Percentiles rank a stretch among this genome's conserved stretches.
phyloP scores from a whole-genome alignment of 2,113 vertebrate species.

The pig (Sus scrofa) region DNA sequence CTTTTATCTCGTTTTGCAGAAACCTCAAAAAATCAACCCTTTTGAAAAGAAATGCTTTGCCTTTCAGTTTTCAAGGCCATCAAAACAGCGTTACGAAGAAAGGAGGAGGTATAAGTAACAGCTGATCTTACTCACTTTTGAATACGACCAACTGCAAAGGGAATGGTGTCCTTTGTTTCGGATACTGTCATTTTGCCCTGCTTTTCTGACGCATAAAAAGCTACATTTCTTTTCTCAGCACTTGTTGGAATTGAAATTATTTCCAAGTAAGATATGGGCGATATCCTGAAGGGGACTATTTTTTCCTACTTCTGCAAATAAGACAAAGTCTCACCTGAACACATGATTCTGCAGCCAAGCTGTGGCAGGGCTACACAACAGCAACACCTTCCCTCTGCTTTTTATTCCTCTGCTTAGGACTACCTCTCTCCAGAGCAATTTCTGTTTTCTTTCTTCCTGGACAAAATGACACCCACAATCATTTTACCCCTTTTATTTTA shows the following conservation, averaged over 20 bases:
- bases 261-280: constrained; percentile 41
- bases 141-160: constrained; percentile 76
- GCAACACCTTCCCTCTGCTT: constrained; percentile 13
- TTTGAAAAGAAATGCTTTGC: constrained; percentile 72
- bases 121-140: constrained; percentile 64
- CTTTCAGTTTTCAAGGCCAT: constrained; percentile 65
- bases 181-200: constrained; percentile 49
- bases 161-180: constrained; percentile 63
- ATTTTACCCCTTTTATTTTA: neutral
- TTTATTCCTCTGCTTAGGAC: neutral
- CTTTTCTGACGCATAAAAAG: neutral
- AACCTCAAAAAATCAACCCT: constrained; percentile 72
- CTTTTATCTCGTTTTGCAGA: constrained; percentile 84
- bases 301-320: neutral
- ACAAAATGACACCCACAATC: constrained; percentile 29
- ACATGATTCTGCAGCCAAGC: neutral
- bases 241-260: constrained; percentile 61
- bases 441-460: constrained; percentile 55
- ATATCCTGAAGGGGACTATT: constrained; percentile 38
- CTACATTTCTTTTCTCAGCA: neutral
- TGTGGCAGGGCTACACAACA: neutral
- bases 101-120: constrained; percentile 52
- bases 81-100: constrained; percentile 57
- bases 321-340: constrained; percentile 67
- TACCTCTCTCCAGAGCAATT: constrained; percentile 10